phyloP scores from a whole-genome alignment of 2,797 vertebrate genomes.

The Clarias platycephalus region DNA sequence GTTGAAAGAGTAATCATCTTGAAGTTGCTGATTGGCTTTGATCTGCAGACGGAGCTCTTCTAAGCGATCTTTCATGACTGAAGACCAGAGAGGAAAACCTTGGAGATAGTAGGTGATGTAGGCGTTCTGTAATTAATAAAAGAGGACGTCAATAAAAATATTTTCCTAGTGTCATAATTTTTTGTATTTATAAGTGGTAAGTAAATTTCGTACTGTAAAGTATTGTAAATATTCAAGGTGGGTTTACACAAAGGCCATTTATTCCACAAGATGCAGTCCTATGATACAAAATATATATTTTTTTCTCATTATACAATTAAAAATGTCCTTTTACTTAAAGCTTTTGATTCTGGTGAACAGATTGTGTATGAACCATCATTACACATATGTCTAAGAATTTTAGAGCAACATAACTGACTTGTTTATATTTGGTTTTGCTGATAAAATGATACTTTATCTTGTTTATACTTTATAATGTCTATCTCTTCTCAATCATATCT shows the following conservation, averaged over 20 bases:
- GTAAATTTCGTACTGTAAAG: not conserved
- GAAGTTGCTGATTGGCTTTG: slow-evolving; percentile 63
- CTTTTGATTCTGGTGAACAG: not conserved
- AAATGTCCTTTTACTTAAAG: slow-evolving; percentile 30
- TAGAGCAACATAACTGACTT: not conserved
- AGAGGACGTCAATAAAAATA: slow-evolving; percentile 20
- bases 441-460: not conserved
- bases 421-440: not conserved
- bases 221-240: not conserved
- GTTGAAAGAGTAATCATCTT: slow-evolving; percentile 49
- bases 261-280: not conserved
- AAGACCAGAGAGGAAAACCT: slow-evolving; percentile 3
- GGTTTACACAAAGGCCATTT: not conserved
- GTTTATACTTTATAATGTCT: too few species aligned
- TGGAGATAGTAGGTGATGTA: slow-evolving; percentile 3
- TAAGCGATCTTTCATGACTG: slow-evolving; percentile 85
- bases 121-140: slow-evolving; percentile 55
- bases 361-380: not conserved
- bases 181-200: not conserved
- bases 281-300: slow-evolving; percentile 24
- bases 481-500: not conserved
- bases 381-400: not conserved
- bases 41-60: slow-evolving; percentile 82
- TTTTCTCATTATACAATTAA: not conserved
- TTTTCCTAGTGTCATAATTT: not conserved